Evolutionary conservation across 2,888 invertebrate genomes (phyloP).

Genomic region (Hydropsyche betteni): DNA sequence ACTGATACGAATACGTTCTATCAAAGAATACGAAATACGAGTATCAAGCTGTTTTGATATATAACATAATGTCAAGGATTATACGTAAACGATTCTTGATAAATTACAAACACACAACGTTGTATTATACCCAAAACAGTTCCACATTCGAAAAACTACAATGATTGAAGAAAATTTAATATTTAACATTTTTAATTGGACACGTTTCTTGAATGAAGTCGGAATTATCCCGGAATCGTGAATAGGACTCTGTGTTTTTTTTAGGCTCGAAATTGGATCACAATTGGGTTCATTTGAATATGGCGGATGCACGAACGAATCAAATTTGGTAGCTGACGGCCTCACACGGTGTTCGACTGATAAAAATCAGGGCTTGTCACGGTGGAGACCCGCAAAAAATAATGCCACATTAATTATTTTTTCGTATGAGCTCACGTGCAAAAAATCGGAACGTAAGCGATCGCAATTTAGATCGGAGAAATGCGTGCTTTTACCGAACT

Average conservation of each 20-base stretch:
- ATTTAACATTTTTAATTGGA: too few relatives aligned
- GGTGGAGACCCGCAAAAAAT: constrained; percentile 20
- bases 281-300: constrained; percentile 26
- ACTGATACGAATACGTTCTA: constrained; percentile 12
- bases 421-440: too few relatives aligned
- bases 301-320: constrained; percentile 32
- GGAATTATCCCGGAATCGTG: too few relatives aligned
- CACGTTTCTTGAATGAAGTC: too few relatives aligned
- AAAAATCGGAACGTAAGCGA: too few relatives aligned
- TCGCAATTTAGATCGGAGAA: too few relatives aligned
- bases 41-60: constrained; percentile 51
- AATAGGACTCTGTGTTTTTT: too few relatives aligned
- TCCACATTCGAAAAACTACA: too few relatives aligned
- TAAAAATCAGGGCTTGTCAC: constrained; percentile 31
- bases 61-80: constrained; percentile 50
- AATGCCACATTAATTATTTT: too few relatives aligned
- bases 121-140: too few relatives aligned
- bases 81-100: constrained; percentile 48
- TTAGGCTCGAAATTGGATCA: constrained; percentile 8
- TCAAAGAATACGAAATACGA: constrained; percentile 34
- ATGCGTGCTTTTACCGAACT: background rate
- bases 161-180: too few relatives aligned
- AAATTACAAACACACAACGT: constrained; percentile 40
- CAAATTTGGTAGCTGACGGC: constrained; percentile 29
- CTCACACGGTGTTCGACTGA: constrained; percentile 26